Conservation (phyloP, 2,113 vertebrate genomes). For the Mirza zaza region DNA sequence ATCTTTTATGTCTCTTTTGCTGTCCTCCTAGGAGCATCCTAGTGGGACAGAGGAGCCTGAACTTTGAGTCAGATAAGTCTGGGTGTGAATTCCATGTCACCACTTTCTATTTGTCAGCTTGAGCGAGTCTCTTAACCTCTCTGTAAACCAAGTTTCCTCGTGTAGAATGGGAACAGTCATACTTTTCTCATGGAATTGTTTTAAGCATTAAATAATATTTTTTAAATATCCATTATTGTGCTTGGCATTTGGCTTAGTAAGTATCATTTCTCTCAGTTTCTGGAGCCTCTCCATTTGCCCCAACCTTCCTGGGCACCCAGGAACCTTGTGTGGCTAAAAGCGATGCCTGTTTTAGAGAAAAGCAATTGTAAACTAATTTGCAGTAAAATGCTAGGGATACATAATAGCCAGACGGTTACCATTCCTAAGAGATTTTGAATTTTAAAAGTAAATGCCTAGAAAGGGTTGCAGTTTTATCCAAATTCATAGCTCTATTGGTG, state of each 20-base stretch:
- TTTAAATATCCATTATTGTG: not conserved
- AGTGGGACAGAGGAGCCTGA: not conserved
- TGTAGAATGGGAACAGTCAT: not conserved
- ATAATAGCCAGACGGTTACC: not conserved
- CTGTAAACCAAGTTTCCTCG: not conserved
- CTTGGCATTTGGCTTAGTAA: not conserved
- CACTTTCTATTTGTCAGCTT: not conserved
- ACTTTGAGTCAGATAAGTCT: not conserved
- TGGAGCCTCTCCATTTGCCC: not conserved
- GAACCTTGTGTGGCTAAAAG: not conserved
- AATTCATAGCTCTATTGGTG: not conserved
- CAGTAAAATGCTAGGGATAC: not conserved
- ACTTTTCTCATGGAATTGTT: not conserved
- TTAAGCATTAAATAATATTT: not conserved
- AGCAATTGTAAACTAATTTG: not conserved
- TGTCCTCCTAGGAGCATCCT: not conserved
- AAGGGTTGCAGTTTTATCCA: conserved; percentile 36
- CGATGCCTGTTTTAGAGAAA: not conserved
- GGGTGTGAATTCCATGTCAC: not conserved
- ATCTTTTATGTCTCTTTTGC: not conserved
- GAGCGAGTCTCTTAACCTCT: not conserved
- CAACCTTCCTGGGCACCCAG: not conserved
- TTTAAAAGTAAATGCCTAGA: conserved; percentile 26
- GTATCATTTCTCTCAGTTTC: not conserved
- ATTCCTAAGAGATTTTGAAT: conserved; percentile 23